Evolutionary conservation across 2,888 invertebrate genomes (phyloP), one percentile per base, ranked within the genome.

Genomic region (Proisotoma minuta): DNA sequence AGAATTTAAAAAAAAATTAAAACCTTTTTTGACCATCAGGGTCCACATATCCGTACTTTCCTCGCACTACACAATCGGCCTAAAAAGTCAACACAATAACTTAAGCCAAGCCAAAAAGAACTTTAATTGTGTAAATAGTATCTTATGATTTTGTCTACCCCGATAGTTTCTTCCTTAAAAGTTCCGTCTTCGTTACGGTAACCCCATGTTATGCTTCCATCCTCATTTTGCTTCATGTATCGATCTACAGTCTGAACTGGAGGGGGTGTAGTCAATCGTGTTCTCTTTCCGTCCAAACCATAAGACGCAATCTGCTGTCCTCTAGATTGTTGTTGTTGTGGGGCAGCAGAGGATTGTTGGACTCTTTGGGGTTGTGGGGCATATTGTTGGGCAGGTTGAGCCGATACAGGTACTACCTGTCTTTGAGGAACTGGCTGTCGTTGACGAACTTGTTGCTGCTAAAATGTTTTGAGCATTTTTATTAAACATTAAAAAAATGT

Each of bases 31-130:
- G 69, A 34, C 73, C 73, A 23, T 73, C 73, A 23, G 73, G 73
- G 56, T 73, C 73, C 2, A 72, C 65, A 56, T 73, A 73, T 28
- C 73, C 73, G 34, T 73, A 73, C 54, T 73, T 73, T 51, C 73
- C 73, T 22, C 73, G 65, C 12, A 73, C 73, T 28, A 73, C 73
- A 29, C 73, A 73, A 52, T 73, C 73, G 39, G 67, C 67, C 73
- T 34, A 34, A 10, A 34, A 34, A 34, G 15, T 34, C n/a, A 15
- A 23, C 23, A 49, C 15, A 49, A 49, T 15, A 22, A 34, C 8
- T 34, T 8, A 34, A 10, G 50, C 23, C 15, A 34, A 8, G 8
- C 8, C 15, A 49, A 15, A 15, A n/a, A n/a, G n/a, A n/a, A n/a
- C n/a, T n/a, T n/a, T n/a, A n/a, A n/a, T n/a, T n/a, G n/a, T n/a